Evolutionary conservation across 2,888 invertebrate genomes (phyloP).

Genomic region (Cyaniris semiargus): DNA sequence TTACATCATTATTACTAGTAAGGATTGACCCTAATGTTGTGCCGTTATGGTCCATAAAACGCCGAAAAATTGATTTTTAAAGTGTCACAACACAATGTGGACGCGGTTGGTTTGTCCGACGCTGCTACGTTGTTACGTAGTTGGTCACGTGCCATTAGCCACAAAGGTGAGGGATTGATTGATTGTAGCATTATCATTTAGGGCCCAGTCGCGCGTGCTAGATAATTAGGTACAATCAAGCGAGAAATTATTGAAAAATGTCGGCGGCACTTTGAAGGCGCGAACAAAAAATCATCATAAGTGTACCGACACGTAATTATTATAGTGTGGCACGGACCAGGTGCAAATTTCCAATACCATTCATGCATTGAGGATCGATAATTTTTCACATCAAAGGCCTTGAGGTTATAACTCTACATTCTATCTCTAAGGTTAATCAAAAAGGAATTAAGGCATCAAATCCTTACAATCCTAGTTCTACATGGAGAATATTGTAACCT

Average conservation of each 20-base stretch:
- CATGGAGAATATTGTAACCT: neutral
- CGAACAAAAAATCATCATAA: conserved; percentile 11
- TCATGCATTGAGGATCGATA: neutral
- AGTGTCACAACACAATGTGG: conserved; percentile 5
- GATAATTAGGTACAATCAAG: conserved; percentile 41
- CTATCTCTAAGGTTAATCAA: neutral
- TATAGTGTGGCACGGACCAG: conserved; percentile 1
- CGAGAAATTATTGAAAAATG: conserved; percentile 31
- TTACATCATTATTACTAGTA: neutral
- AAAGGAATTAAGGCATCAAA: neutral
- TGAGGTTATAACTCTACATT: neutral
- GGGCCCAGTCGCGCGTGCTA: conserved; percentile 48
- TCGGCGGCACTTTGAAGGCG: conserved; percentile 24
- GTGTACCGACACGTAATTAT: conserved; percentile 6
- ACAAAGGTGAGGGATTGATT: conserved; percentile 61
- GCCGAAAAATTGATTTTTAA: conserved; percentile 12
- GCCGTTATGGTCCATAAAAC: conserved; percentile 8
- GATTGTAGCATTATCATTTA: conserved; percentile 57
- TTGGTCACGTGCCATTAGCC: conserved; percentile 63
- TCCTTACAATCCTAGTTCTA: too few species aligned
- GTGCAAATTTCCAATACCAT: neutral
- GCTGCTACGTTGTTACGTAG: conserved; percentile 53
- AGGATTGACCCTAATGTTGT: neutral
- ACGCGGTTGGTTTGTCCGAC: conserved; percentile 8
- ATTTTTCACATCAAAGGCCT: neutral